phyloP scores from a whole-genome alignment of 2,113 vertebrate species.

The Rhineura floridana region DNA sequence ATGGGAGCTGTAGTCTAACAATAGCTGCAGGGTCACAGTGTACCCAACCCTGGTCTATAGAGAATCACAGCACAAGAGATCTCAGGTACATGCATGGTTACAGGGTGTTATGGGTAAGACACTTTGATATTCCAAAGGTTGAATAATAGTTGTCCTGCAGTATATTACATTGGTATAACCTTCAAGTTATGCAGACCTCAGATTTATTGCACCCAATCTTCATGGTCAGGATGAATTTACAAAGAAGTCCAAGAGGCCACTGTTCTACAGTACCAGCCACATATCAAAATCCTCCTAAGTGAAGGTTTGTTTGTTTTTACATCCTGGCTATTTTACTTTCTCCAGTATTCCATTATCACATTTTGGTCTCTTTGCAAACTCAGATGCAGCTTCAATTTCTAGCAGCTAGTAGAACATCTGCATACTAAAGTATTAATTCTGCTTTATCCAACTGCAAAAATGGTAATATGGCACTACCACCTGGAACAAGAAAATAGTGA shows the following conservation, averaged over 20 bases:
- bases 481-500: conserved; percentile 33
- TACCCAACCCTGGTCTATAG: too few species aligned
- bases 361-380: not conserved
- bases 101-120: not conserved
- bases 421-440: not conserved
- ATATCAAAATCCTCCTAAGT: not conserved
- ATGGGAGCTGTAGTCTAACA: too few species aligned
- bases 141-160: not conserved
- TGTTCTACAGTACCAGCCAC: not conserved
- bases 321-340: not conserved
- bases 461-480: not conserved
- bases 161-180: not conserved
- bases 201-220: not conserved
- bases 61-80: not conserved
- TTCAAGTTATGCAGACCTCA: not conserved
- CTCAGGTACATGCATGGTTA: not conserved
- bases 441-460: not conserved
- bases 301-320: too few species aligned
- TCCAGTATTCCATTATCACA: not conserved
- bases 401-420: not conserved
- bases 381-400: not conserved
- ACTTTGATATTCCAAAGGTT: not conserved
- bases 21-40: too few species aligned
- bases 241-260: not conserved
- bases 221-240: too few species aligned